Base-by-base conservation (phyloP, 2,888 invertebrate genomes). In the Brachylomia viminalis region DNA sequence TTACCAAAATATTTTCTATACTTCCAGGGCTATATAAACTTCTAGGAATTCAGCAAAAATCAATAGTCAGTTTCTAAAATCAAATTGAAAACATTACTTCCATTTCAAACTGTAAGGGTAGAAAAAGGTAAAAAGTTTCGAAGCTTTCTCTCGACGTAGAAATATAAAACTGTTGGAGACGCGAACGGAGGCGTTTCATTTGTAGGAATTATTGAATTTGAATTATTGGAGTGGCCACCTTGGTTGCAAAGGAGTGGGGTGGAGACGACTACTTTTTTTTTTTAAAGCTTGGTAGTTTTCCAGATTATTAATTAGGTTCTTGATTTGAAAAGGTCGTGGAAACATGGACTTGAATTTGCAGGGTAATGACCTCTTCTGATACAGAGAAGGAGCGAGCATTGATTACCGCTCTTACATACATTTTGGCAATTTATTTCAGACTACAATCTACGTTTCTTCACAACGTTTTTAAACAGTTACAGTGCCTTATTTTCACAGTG, bases 171-270 rank as follows among this genome's bases (percentile, higher is more conserved):
- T 90, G 83, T 76, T 74, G 83, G 84, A 79, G 80, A 80, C 72
- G 83, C 74, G 66, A 72, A 72, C 74, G 58, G 85, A 89, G 92
- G 90, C 93, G 91, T 94, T 95, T 94, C 93, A 93, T 95, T 95
- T 94, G 94, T 90, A 91, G 90, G 86, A 92, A 92, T 94, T 95
- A 95, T 95, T 95, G 95, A 95, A 95, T 95, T 94, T 94, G 94
- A 95, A 93, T 95, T 95, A 95, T 95, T 95, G 94, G 92, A 92
- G 89, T 86, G 83, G 83, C 90, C 91, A 91, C 88, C 92, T 90
- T 91, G 87, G 89, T 89, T 86, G 83, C 82, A 62, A 11, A 66
- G 6, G 17, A 56, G 65, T 56, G 13, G 45, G 3, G 59, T 66
- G 59, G 86, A 87, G 84, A 33, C 20, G 79, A 64, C 0, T 73